phyloP scores from a whole-genome alignment of 2,888 invertebrate species.

The Schizotus pectinicornis region DNA sequence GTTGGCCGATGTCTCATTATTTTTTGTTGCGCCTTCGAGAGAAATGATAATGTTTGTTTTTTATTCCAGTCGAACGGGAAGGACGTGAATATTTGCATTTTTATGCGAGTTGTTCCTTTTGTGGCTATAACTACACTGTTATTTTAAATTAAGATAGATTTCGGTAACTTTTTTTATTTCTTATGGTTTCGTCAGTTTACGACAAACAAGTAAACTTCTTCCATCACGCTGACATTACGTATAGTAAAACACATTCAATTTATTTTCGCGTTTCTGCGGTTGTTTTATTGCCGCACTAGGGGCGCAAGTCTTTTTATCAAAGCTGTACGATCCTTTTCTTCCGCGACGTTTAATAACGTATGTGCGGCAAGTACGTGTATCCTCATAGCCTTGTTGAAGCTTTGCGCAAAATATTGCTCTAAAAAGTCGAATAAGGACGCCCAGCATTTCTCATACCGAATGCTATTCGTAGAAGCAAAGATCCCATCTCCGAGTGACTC shows the following conservation, averaged over 20 bases:
- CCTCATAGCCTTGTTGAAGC: conserved; percentile 2
- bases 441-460: conserved; percentile 35
- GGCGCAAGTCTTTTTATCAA: background rate
- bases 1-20: conserved; percentile 52
- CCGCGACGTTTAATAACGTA: no score
- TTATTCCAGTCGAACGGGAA: conserved; percentile 46
- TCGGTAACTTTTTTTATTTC: conserved; percentile 44
- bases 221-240: conserved; percentile 23
- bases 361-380: no score
- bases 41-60: conserved; percentile 54
- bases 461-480: conserved; percentile 31
- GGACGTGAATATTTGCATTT: conserved; percentile 52
- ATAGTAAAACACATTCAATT: conserved; percentile 24
- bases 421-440: conserved; percentile 7
- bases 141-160: conserved; percentile 51
- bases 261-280: conserved; percentile 21
- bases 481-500: conserved; percentile 40
- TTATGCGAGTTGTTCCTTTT: conserved; percentile 53
- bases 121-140: conserved; percentile 49
- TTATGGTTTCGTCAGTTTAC: conserved; percentile 31
- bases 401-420: conserved; percentile 4
- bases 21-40: conserved; percentile 52
- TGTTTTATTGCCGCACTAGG: conserved; percentile 19
- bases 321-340: background rate
- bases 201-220: conserved; percentile 32